A percentile compares a stretch with the other conserved stretches of the same genome.
Evolutionary conservation across 2,113 vertebrate species (phyloP).

Genomic region (Myotis brandtii): DNA sequence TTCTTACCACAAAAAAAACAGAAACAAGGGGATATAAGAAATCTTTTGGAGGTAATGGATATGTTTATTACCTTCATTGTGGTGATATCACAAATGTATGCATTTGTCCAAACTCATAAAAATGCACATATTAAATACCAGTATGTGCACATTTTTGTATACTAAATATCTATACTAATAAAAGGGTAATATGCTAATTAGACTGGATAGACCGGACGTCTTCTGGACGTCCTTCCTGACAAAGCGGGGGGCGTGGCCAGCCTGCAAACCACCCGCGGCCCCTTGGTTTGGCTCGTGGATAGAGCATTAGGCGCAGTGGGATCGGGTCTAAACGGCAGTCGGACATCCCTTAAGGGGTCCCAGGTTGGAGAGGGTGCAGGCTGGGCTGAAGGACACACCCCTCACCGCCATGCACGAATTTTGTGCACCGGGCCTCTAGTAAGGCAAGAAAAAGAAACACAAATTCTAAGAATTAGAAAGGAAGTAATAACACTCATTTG

Average conservation of each 20-base stretch:
- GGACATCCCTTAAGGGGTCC: too few species aligned
- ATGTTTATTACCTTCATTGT: background rate
- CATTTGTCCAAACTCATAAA: background rate
- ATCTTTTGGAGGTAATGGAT: background rate
- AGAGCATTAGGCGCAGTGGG: too few species aligned
- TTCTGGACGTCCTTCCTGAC: too few species aligned
- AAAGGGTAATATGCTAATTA: too few species aligned
- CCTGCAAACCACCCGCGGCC: too few species aligned
- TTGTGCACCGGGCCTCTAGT: background rate
- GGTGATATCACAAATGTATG: background rate
- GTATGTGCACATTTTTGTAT: background rate
- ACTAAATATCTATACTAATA: background rate
- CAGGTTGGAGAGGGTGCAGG: too few species aligned
- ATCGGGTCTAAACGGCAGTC: too few species aligned
- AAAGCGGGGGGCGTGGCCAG: too few species aligned
- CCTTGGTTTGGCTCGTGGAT: too few species aligned
- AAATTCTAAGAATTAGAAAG: background rate
- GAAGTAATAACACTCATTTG: conserved; percentile 33
- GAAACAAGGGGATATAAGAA: background rate
- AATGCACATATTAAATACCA: background rate
- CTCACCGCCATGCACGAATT: too few species aligned
- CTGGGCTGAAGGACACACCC: too few species aligned
- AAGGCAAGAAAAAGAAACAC: conserved; percentile 26
- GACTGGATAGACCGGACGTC: too few species aligned
- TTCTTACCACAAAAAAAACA: background rate